These are phyloP conservation scores for Calonectris borealis DNA, from an alignment of 2,113 vertebrate genomes.

Conservation along the genomic window DNA sequence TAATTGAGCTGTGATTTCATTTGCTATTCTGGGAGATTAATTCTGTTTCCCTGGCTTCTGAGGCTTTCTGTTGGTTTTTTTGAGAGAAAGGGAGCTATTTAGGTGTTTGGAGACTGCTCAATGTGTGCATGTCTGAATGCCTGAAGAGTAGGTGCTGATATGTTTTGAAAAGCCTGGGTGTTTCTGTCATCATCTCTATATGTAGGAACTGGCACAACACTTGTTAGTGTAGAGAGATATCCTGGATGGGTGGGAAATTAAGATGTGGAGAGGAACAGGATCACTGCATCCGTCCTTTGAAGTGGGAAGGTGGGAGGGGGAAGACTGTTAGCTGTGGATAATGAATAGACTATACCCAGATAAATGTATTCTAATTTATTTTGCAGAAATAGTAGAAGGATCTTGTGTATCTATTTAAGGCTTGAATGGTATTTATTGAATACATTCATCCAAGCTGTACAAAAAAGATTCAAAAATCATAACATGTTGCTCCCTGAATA, in stretches of 20 bases:
- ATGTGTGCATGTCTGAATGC: neutral
- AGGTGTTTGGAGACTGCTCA: neutral
- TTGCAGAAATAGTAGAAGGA: neutral
- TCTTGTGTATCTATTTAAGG: neutral
- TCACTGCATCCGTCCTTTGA: neutral
- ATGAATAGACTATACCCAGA: neutral
- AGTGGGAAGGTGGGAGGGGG: neutral
- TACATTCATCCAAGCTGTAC: neutral
- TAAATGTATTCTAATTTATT: neutral
- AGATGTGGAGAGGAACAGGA: neutral
- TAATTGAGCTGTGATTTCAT: neutral
- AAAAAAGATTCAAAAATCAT: neutral
- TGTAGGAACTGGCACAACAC: neutral
- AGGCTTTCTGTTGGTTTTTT: neutral
- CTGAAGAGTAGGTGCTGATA: neutral
- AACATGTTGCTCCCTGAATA: neutral
- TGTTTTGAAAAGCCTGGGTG: neutral
- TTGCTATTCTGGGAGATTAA: neutral
- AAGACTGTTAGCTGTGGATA: neutral
- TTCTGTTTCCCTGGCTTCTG: neutral
- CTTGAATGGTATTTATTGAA: neutral
- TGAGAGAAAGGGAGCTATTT: neutral
- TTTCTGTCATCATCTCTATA: neutral
- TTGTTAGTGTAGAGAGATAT: neutral
- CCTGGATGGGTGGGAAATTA: neutral